phyloP scores from a whole-genome alignment of 1,140 invertebrate species.

The Drosophila tsacasi region DNA sequence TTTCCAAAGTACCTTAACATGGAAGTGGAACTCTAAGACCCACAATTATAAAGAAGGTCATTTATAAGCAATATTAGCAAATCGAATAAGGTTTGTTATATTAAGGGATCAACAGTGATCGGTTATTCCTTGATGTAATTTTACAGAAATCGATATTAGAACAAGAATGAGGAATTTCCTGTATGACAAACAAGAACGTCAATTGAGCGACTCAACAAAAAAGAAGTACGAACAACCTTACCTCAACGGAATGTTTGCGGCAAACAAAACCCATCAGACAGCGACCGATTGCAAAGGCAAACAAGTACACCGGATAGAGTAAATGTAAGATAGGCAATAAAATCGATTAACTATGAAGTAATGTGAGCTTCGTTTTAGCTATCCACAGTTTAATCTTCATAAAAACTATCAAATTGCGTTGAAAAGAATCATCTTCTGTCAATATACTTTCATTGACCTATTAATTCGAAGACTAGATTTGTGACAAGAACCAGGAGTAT shows the following conservation, averaged over 20 bases:
- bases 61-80: conserved; percentile 37
- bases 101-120: background rate
- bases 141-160: conserved; percentile 38
- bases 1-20: conserved; percentile 11
- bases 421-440: background rate
- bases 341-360: background rate
- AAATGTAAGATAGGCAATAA: conserved; percentile 6
- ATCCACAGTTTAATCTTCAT: background rate
- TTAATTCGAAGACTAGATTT: background rate
- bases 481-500: background rate
- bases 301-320: conserved; percentile 33
- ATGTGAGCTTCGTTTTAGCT: background rate
- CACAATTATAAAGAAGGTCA: conserved; percentile 28
- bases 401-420: too few relatives aligned
- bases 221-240: conserved; percentile 12
- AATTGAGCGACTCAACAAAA: conserved; percentile 37
- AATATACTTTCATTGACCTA: too few relatives aligned
- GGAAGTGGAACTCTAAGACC: background rate
- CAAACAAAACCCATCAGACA: conserved; percentile 27
- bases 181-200: conserved; percentile 54
- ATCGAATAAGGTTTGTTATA: conserved; percentile 1
- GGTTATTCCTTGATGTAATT: conserved; percentile 41
- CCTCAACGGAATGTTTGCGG: conserved; percentile 24
- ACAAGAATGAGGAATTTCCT: conserved; percentile 50
- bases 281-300: conserved; percentile 58